Conservation (phyloP, 2,113 vertebrate genomes). For the Pelodiscus sinensis region DNA sequence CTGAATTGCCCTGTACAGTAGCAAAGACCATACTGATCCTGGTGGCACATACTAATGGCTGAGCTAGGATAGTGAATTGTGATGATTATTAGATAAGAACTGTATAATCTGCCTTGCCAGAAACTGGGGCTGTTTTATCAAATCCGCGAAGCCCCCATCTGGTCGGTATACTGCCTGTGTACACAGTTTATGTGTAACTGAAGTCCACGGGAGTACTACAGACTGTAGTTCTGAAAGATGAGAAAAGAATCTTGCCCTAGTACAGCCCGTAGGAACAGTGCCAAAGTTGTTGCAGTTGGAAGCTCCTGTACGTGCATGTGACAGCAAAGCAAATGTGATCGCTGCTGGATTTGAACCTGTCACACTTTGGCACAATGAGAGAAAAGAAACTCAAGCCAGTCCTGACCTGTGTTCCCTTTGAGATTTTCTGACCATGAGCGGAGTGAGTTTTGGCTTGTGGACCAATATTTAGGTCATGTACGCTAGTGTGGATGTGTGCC, state of each 20-base stretch:
- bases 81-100: neutral
- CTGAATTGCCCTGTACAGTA: neutral
- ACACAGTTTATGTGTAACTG: neutral
- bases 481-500: too few relatives aligned
- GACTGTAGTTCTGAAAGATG: slow-evolving; percentile 26
- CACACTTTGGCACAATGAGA: slow-evolving; percentile 37
- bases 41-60: neutral
- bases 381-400: neutral
- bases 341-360: slow-evolving; percentile 55
- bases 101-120: slow-evolving; percentile 6
- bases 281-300: slow-evolving; percentile 28
- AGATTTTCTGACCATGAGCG: too few relatives aligned
- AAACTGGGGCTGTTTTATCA: slow-evolving; percentile 33
- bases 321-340: slow-evolving; percentile 47
- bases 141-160: slow-evolving; percentile 40
- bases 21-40: neutral
- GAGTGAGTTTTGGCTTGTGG: too few relatives aligned
- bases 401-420: slow-evolving; percentile 25
- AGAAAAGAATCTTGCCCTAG: slow-evolving; percentile 8
- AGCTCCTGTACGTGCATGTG: neutral
- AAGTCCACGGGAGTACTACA: neutral
- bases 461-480: too few relatives aligned
- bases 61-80: neutral
- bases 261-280: neutral
- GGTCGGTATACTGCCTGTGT: slow-evolving; percentile 10